A percentile compares a stretch with the other conserved stretches of the same genome.
Conservation (phyloP, 1,140 invertebrate species). For the Homarus americanus region DNA sequence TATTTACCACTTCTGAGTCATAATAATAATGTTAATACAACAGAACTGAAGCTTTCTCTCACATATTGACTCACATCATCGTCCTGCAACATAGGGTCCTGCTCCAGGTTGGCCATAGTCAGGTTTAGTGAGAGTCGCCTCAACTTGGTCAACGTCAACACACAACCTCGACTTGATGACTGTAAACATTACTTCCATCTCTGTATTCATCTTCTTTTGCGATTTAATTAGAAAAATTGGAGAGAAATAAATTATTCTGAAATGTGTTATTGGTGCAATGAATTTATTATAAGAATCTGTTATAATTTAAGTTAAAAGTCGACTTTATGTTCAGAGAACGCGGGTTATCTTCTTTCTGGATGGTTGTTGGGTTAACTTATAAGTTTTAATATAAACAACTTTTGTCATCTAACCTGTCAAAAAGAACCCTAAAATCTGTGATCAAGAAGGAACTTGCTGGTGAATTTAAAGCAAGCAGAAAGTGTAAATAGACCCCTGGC, state of each 20-base stretch:
- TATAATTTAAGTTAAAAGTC: background rate
- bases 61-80: conserved; percentile 69
- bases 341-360: no score
- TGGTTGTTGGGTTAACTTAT: no score
- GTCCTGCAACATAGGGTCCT: conserved; percentile 72
- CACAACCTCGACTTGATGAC: background rate
- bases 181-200: background rate
- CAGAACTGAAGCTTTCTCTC: background rate
- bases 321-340: background rate
- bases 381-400: no score
- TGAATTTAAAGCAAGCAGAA: no score
- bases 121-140: no score
- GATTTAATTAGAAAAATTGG: background rate
- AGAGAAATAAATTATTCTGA: background rate
- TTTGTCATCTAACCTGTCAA: no score
- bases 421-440: no score
- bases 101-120: conserved; percentile 67
- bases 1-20: no score
- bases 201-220: background rate
- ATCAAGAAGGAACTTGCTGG: no score
- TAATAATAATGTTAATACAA: no score
- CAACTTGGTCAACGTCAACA: background rate
- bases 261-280: background rate
- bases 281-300: no score
- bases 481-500: no score